These are phyloP conservation scores for Gymnogyps californianus DNA, from an alignment of 2,113 vertebrate genomes.

Conservation along the genomic window DNA sequence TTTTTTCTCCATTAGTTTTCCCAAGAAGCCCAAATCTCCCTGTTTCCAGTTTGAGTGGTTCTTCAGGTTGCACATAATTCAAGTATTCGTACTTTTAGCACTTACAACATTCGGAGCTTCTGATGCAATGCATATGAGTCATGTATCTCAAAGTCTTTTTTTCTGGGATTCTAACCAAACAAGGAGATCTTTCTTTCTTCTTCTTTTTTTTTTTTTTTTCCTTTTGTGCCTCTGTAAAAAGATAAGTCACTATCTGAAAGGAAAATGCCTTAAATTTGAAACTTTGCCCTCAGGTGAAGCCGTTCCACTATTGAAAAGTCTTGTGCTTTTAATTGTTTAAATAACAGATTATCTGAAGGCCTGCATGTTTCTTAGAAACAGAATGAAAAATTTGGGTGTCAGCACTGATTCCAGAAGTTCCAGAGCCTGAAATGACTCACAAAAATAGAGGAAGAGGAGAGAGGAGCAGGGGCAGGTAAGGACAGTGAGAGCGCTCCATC, in stretches of 20 bases:
- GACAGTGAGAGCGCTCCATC: not conserved
- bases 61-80: not conserved
- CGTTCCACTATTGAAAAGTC: not conserved
- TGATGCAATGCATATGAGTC: not conserved
- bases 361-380: not conserved
- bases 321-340: not conserved
- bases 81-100: not conserved
- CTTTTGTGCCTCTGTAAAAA: not conserved
- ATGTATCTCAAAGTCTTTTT: not conserved
- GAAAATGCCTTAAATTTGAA: not conserved
- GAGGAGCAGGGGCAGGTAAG: not conserved
- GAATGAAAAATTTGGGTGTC: not conserved
- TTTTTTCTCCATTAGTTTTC: not conserved
- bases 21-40: not conserved
- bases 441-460: not conserved
- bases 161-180: not conserved
- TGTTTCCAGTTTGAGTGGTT: not conserved
- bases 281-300: not conserved
- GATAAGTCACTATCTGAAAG: not conserved
- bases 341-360: not conserved
- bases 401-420: not conserved
- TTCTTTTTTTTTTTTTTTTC: not conserved
- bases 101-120: not conserved
- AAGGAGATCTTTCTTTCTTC: not conserved
- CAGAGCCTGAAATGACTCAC: not conserved